Conservation (phyloP, 1,140 invertebrate species). For the Magallana ariakensis region DNA sequence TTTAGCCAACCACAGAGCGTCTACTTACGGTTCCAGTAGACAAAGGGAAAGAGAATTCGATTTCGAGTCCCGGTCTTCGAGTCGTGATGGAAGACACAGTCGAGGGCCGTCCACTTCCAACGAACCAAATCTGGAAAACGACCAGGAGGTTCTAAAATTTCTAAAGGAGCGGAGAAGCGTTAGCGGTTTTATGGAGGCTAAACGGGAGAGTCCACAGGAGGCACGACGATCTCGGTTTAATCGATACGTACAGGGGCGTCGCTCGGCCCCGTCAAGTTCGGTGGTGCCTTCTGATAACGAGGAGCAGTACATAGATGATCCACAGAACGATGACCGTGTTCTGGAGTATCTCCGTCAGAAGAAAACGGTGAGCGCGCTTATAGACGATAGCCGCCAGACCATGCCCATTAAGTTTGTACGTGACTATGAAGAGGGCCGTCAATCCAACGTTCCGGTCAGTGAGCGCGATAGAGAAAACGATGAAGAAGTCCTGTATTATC, state of each 20-base stretch:
- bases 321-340: background rate
- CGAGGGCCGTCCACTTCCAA: background rate
- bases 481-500: conserved; percentile 16
- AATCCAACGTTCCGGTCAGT: background rate
- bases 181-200: background rate
- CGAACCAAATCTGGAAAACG: background rate
- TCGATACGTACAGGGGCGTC: background rate
- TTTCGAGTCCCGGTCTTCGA: background rate
- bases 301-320: background rate
- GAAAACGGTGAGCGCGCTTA: background rate
- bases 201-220: background rate
- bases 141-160: background rate
- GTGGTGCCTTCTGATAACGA: background rate
- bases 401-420: background rate
- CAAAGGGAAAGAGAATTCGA: background rate
- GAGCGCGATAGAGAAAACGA: background rate
- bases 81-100: background rate
- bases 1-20: background rate
- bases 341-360: background rate
- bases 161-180: background rate
- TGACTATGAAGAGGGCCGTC: background rate
- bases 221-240: background rate
- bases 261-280: background rate
- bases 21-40: background rate
- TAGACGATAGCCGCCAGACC: background rate